These are phyloP conservation scores for Lordiphosa clarofinis DNA, from an alignment of 1,140 invertebrate species.

Conservation along the genomic window DNA sequence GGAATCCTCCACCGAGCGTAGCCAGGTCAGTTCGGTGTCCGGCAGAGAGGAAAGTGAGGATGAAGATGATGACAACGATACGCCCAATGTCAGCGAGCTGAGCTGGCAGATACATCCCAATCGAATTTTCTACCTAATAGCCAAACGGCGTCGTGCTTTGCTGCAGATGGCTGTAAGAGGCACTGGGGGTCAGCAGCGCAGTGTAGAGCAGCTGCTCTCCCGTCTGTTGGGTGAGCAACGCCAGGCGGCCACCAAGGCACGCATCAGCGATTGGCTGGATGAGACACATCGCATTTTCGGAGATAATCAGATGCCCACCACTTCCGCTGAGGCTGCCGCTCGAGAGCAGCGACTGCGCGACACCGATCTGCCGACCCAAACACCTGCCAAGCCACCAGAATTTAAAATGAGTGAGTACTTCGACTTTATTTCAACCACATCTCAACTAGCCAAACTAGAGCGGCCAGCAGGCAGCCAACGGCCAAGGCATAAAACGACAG, in stretches of 20 bases:
- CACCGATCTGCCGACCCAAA: neutral
- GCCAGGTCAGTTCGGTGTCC: slow-evolving; percentile 24
- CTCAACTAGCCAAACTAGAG: slow-evolving; percentile 30
- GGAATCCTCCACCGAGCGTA: slow-evolving; percentile 26
- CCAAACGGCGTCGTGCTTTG: slow-evolving; percentile 69
- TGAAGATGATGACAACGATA: slow-evolving; percentile 30
- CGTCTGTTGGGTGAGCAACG: slow-evolving; percentile 48
- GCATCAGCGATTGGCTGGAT: slow-evolving; percentile 57
- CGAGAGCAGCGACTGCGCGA: slow-evolving; percentile 29
- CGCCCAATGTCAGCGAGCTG: slow-evolving; percentile 58
- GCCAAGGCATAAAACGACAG: slow-evolving; percentile 62
- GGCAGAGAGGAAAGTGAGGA: slow-evolving; percentile 30
- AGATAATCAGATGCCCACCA: slow-evolving; percentile 60
- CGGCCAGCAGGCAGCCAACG: slow-evolving; percentile 44
- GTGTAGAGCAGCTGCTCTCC: slow-evolving; percentile 46
- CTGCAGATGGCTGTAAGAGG: slow-evolving; percentile 71
- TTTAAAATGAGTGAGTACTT: slow-evolving; percentile 28
- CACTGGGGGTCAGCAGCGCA: slow-evolving; percentile 45
- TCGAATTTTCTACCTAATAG: slow-evolving; percentile 76
- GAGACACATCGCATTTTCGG: slow-evolving; percentile 56
- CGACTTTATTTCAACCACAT: slow-evolving; percentile 11
- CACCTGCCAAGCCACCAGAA: slow-evolving; percentile 30
- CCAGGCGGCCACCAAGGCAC: slow-evolving; percentile 44
- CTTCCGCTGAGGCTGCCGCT: slow-evolving; percentile 58
- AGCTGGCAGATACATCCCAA: slow-evolving; percentile 68